Conservation (phyloP, 2,888 invertebrate genomes). For the Adelphocoris suturalis region DNA sequence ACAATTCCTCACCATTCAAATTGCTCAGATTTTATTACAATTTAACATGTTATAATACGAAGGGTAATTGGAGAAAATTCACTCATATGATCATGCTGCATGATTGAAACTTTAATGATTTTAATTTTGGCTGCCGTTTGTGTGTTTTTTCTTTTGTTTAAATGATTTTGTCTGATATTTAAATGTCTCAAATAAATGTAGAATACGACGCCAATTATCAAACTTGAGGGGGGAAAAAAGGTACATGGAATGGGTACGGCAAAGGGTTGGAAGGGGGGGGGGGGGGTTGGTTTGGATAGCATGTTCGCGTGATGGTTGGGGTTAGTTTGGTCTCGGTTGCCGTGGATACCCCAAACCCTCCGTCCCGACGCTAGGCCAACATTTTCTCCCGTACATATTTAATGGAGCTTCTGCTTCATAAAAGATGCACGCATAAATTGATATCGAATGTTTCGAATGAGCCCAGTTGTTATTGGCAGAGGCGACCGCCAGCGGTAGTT, state of each 20-base stretch:
- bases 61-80: no score
- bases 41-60: no score
- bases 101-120: no score
- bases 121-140: no score
- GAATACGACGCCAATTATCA: slow-evolving; percentile 53
- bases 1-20: no score
- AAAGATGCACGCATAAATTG: slow-evolving; percentile 71
- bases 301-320: slow-evolving; percentile 67
- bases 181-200: not conserved
- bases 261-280: no score
- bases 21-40: no score
- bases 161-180: no score
- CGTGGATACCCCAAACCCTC: slow-evolving; percentile 55
- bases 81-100: no score
- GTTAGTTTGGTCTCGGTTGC: slow-evolving; percentile 69
- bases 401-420: slow-evolving; percentile 70
- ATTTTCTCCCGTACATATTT: slow-evolving; percentile 72
- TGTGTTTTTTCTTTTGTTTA: no score
- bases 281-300: slow-evolving; percentile 59
- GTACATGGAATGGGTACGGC: no score
- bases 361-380: slow-evolving; percentile 65
- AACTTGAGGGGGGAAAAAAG: not conserved
- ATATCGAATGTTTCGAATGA: slow-evolving; percentile 70
- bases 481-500: slow-evolving; percentile 36
- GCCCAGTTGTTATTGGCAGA: slow-evolving; percentile 68